phyloP scores from a whole-genome alignment of 2,113 vertebrate species.

The Axis porcinus region DNA sequence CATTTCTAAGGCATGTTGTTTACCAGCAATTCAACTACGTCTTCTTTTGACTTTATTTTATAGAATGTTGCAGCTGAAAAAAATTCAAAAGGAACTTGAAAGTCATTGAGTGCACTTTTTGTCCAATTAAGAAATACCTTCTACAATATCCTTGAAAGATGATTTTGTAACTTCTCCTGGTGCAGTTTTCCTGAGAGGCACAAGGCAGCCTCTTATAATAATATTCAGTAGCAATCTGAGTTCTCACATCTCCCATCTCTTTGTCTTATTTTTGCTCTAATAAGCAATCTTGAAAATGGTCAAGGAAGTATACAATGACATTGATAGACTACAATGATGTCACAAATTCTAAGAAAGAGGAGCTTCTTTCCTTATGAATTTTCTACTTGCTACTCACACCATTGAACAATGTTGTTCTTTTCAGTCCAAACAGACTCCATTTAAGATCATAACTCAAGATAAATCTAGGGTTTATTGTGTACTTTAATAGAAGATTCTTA shows the following conservation, averaged over 20 bases:
- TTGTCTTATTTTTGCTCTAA: neutral
- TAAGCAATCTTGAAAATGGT: conserved; percentile 5
- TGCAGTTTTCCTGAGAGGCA: neutral
- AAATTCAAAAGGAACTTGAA: neutral
- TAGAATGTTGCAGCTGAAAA: neutral
- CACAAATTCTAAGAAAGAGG: conserved; percentile 19
- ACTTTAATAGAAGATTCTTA: neutral
- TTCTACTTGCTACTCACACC: neutral
- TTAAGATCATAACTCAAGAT: neutral
- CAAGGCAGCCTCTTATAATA: neutral
- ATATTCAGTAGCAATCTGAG: neutral
- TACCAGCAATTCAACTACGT: neutral
- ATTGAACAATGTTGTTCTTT: neutral
- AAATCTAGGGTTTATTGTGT: neutral
- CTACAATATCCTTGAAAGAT: neutral
- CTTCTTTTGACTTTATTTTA: neutral
- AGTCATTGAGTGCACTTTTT: neutral
- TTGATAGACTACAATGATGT: neutral
- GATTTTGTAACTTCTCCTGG: neutral
- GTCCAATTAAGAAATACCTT: neutral
- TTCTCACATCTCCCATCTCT: neutral
- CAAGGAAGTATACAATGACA: neutral
- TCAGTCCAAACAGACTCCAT: neutral
- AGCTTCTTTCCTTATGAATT: neutral
- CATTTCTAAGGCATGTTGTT: neutral